These are phyloP conservation scores for Nibea coibor DNA, from an alignment of 2,113 vertebrate genomes.

Conservation along the genomic window DNA sequence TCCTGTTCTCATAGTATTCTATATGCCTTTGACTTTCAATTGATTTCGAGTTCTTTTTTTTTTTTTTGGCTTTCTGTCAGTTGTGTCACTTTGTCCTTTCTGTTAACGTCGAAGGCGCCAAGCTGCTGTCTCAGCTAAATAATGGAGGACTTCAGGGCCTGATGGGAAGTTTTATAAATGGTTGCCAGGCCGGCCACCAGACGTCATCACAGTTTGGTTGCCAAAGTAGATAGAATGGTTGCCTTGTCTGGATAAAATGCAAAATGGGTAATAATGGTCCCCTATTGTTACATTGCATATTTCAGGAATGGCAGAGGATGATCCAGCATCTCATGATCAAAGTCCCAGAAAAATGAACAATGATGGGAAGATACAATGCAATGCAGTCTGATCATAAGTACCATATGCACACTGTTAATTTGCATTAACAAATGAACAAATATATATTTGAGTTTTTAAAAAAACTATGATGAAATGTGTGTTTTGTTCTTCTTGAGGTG, in stretches of 20 bases:
- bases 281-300: background rate
- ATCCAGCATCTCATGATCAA: background rate
- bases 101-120: slow-evolving; percentile 28
- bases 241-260: slow-evolving; percentile 26
- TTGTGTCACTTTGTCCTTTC: slow-evolving; percentile 48
- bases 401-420: no score
- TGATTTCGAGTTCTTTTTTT: slow-evolving; percentile 5
- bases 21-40: slow-evolving; percentile 47
- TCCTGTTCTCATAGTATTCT: background rate
- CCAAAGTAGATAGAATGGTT: slow-evolving; percentile 36
- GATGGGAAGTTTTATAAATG: slow-evolving; percentile 45
- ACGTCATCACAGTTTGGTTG: slow-evolving; percentile 32
- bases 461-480: no score
- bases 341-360: background rate
- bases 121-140: slow-evolving; percentile 65
- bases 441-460: no score
- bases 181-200: slow-evolving; percentile 34
- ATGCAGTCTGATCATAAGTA: no score
- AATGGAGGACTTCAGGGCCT: slow-evolving; percentile 49
- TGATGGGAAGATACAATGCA: background rate
- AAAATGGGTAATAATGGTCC: slow-evolving; percentile 18
- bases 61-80: slow-evolving; percentile 50
- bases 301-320: background rate
- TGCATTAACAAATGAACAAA: no score
- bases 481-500: no score